phyloP scores from a whole-genome alignment of 2,797 vertebrate genomes.

The Malacoraja senta region DNA sequence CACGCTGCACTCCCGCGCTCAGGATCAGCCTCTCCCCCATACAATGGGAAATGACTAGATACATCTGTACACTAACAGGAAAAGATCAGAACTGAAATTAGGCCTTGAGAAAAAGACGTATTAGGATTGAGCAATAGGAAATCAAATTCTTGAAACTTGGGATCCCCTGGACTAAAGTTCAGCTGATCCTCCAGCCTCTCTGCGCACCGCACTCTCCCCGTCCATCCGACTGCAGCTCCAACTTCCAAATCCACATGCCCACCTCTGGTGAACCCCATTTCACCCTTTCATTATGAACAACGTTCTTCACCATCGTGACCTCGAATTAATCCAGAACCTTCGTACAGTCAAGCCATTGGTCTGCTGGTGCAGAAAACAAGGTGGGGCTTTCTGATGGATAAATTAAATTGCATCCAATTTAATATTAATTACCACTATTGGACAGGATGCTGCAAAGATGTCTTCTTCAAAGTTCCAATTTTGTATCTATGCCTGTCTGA shows the following conservation, averaged over 20 bases:
- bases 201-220: neutral
- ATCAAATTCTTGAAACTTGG: neutral
- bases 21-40: neutral
- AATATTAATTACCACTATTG: neutral
- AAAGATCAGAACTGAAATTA: neutral
- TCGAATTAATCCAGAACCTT: neutral
- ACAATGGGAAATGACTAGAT: neutral
- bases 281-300: neutral
- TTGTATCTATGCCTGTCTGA: neutral
- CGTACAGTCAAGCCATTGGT: too few relatives aligned
- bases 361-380: neutral
- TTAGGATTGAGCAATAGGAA: neutral
- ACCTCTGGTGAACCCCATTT: neutral
- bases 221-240: neutral
- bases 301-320: neutral
- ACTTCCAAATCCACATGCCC: neutral
- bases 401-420: too few relatives aligned
- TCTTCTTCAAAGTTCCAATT: neutral
- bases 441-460: neutral
- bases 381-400: too few relatives aligned
- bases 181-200: neutral
- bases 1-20: too few relatives aligned
- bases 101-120: neutral
- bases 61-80: neutral
- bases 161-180: neutral